A percentile compares a stretch with the other conserved stretches of the same genome.
Evolutionary conservation across 1,140 invertebrate species (phyloP).

Genomic region (Trissolcus basalis): DNA sequence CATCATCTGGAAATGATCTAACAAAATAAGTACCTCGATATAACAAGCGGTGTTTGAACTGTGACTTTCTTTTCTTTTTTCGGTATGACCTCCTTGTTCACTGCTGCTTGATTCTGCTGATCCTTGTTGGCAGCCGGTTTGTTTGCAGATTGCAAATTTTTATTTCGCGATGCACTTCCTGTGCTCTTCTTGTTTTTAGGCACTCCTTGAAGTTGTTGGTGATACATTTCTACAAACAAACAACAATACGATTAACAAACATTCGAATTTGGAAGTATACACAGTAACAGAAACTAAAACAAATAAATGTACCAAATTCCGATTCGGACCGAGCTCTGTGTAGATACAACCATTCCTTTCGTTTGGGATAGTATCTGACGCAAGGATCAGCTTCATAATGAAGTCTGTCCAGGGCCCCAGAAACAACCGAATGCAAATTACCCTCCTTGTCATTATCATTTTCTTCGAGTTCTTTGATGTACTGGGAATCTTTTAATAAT

Average conservation of each 20-base stretch:
- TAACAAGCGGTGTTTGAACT: conserved; percentile 62
- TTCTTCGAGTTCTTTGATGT: conserved; percentile 84
- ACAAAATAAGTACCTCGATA: conserved; percentile 64
- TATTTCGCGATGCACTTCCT: conserved; percentile 70
- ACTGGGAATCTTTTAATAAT: conserved; percentile 89
- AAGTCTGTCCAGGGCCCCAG: conserved; percentile 90
- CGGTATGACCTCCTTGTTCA: conserved; percentile 67
- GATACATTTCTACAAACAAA: conserved; percentile 73
- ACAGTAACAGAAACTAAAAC: too few species aligned
- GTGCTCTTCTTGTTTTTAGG: conserved; percentile 77
- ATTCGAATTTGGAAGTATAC: too few species aligned
- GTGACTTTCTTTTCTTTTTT: conserved; percentile 70
- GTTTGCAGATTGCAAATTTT: conserved; percentile 62
- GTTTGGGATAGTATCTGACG: conserved; percentile 91
- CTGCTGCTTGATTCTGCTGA: conserved; percentile 66
- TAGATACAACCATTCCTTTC: conserved; percentile 94
- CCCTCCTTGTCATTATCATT: conserved; percentile 75
- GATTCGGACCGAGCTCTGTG: conserved; percentile 82
- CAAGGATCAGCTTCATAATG: conserved; percentile 93
- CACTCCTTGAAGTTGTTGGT: conserved; percentile 81
- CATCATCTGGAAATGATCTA: too few species aligned
- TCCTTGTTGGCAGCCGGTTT: conserved; percentile 69
- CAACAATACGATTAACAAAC: neutral
- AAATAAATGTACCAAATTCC: conserved; percentile 66
- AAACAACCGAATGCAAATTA: conserved; percentile 88